Base-by-base conservation (phyloP, 1,140 invertebrate genomes). In the Drosophila simulans region DNA sequence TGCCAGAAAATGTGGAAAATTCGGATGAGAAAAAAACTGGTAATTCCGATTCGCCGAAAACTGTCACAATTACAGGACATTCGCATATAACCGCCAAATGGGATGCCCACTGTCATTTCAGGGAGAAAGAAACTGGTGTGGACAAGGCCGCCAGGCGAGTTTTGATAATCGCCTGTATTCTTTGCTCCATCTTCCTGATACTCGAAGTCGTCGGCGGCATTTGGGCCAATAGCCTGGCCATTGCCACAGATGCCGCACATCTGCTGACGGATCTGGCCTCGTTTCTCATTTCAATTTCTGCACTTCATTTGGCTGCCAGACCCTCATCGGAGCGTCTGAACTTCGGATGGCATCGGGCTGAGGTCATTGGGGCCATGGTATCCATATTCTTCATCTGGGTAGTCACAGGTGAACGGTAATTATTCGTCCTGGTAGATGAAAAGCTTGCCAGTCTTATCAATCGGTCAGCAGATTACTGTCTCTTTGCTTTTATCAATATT, bases 201-300 rank as follows among this genome's bases (percentile, higher is more conserved):
- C 92, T 93, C 49, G 95, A 95, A 92, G 79, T 95, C 49, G 85
- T 95, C 8, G 96, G 96, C 49, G 96, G 96, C 0, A 94, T 96
- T 72, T 77, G 97, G 17, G 96, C 96, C 1, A 95, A 95, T 65
- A 97, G 96, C 92, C 92, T 97, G 60, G 96, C 97, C 5, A 95
- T 97, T 68, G 95, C 97, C 94, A 95, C 95, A 4, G 96, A 97
- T 92, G 96, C 96, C 12, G 96, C 96, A 5, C 96, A 97, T 93
- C 93, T 97, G 80, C 92, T 97, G 27, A 96, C 95, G 35, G 97
- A 97, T 92, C 95, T 97, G 69, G 94, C 95, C n/a, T 95, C 96
- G 31, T 97, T 97, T 92, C 93, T 96, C 5, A 95, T 97, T 40
- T 96, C 96, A 25, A 91, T 97, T 31, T 93, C 96, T 64, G 95